A percentile compares a stretch with the other conserved stretches of the same genome.
These are phyloP conservation scores for Brachionus paranguensis DNA, from an alignment of 1,140 invertebrate species.

Conservation along the genomic window DNA sequence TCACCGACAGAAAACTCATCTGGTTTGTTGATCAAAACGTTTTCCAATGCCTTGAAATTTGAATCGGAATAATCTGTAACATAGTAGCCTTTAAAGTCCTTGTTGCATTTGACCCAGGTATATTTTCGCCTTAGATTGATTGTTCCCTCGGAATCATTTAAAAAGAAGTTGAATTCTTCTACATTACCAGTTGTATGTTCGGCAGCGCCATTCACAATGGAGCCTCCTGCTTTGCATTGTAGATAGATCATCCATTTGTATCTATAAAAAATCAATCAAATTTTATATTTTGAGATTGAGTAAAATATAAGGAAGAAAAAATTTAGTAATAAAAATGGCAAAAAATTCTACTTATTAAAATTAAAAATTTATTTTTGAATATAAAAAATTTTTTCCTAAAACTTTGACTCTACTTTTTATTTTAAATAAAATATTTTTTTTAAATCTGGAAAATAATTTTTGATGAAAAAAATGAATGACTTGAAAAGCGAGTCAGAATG, in stretches of 20 bases:
- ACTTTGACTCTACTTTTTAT: too few species aligned
- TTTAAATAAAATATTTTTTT: too few species aligned
- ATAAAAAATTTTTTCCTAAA: too few species aligned
- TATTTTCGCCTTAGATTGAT: not conserved
- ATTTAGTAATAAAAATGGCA: too few species aligned
- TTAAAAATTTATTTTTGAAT: too few species aligned
- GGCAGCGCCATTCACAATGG: not conserved
- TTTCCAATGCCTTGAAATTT: slow-evolving; percentile 11
- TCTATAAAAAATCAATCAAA: not conserved
- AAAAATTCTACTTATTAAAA: too few species aligned
- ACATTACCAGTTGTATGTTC: not conserved
- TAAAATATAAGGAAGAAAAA: too few species aligned
- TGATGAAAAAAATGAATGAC: too few species aligned
- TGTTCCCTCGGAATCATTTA: not conserved
- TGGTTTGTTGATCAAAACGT: not conserved
- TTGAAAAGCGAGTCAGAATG: too few species aligned
- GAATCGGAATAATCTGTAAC: slow-evolving; percentile 16
- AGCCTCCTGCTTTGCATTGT: slow-evolving; percentile 28
- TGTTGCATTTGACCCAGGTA: slow-evolving; percentile 38
- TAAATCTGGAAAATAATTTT: too few species aligned
- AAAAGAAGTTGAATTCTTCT: not conserved
- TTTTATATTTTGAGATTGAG: not conserved
- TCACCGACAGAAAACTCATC: slow-evolving; percentile 28
- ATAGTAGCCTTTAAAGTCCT: slow-evolving; percentile 21
- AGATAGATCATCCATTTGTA: slow-evolving; percentile 34